Base-by-base conservation (phyloP, 2,888 invertebrate genomes). In the Deroplatys truncata region DNA sequence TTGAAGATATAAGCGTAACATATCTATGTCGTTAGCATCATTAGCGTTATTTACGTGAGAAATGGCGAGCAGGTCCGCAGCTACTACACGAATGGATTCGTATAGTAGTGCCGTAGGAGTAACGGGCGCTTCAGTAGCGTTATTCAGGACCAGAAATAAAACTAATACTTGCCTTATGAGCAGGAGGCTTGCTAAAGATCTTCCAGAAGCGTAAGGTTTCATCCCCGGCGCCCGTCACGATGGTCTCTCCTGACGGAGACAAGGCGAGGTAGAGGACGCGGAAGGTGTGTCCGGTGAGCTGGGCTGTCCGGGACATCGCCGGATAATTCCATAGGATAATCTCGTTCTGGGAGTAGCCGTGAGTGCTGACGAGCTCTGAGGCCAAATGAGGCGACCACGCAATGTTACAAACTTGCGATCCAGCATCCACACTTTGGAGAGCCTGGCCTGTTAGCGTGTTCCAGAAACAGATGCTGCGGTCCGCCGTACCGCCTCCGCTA, bases 271-370 rank as follows among this genome's bases (percentile, higher is more conserved):
- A 99, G 0, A 99, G 94, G 5, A 99, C 99, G 91, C 99, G 95
- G 93, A 98, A 98, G 56, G 98, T 98, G 93, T 99, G 99, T 0
- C 99, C 99, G 0, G 99, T 99, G 91, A 99, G 94, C 93, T 99
- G 99, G 84, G 99, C 99, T 90, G 99, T 98, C 94, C 98, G 98
- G 28, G 98, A 98, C 91, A 99, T 94, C 90, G 98, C 98, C 0
- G 99, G 99, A 94, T 99, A 99, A 93, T 99, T 99, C 99, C 99
- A 99, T 7, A 99, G 98, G 82, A 99, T 94, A 91, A 99, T 99
- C 94, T 99, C 99, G 94, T 99, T 99, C 94, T 99, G 99, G 28
- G 99, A 99, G 93, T 99, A 99, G 25, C 99, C 99, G 93, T 99
- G 99, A 0, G 99, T 99, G 92, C 98, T 98, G 89, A 95, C 94